Evolutionary conservation across 2,888 invertebrate species (phyloP), one percentile per base, ranked within the genome.

Genomic region (Eurytoma californica): DNA sequence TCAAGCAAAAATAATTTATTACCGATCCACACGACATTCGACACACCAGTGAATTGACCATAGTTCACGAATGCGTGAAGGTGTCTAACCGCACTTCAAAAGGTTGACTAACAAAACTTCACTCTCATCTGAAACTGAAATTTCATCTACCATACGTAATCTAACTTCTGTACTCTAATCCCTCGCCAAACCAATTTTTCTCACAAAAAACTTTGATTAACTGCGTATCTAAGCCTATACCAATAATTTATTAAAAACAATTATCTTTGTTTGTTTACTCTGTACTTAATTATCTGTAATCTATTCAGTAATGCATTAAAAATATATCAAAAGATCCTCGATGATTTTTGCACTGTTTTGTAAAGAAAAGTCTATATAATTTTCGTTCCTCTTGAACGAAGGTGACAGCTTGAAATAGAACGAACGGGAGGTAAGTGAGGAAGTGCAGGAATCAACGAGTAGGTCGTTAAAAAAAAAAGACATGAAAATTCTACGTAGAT

Each of bases 51-150:
- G 78, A 78, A 78, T 75, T 78, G 75, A 81, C 77, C 75, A 58
- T 76, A 78, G 63, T 68, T 78, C 74, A 78, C 61, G 18, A 72
- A 60, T 76, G 57, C 72, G 80, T 80, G 76, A 69, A 77, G 30
- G 70, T 75, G 65, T 49, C 72, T 81, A 81, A 81, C 81, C 47
- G 58, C 65, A 72, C 7, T 24, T 47, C 51, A 20, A 28, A 61
- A 72, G 78, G 80, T 75, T 80, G 80, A 80, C 78, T 80, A 80
- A 80, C 80, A 49, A 76, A 63, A 70, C n/a, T 14, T 70, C 72
- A 70, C 68, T 39, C 55, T 58, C 72, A 57, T 49, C 30, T 14
- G 28, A 61, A 63, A 60, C 70, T 58, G 65, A 53, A 24, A 58
- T 3, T 13, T 24, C 24, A 58, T 58, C 20, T 39, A 60, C 20